Conservation (phyloP, 1,140 invertebrate genomes). For the Argopecten irradians region DNA sequence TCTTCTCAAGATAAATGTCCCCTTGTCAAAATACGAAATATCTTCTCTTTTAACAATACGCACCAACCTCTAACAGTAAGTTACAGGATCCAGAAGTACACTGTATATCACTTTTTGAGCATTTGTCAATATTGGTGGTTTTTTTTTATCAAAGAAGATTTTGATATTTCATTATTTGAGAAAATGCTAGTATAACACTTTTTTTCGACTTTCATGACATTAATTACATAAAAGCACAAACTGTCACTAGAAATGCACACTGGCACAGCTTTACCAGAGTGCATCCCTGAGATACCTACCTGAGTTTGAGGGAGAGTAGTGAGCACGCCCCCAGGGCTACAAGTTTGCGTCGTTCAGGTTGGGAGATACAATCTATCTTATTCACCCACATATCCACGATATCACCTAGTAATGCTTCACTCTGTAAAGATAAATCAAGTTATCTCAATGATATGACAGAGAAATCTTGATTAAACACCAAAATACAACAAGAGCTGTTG, state of each 20-base stretch:
- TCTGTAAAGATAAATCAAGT: constrained; percentile 28
- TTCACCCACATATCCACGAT: constrained; percentile 86
- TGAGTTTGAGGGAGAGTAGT: constrained; percentile 78
- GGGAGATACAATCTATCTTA: constrained; percentile 86
- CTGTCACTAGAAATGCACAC: background rate
- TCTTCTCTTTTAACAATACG: background rate
- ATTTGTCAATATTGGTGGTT: no score
- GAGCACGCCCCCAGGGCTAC: constrained; percentile 89
- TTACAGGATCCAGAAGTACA: no score
- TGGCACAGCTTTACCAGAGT: background rate
- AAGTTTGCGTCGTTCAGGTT: constrained; percentile 88
- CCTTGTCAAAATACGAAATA: background rate
- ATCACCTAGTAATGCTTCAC: constrained; percentile 35
- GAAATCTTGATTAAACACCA: background rate
- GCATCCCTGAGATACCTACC: constrained; percentile 61
- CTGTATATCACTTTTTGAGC: no score
- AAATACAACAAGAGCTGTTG: background rate
- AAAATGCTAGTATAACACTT: background rate
- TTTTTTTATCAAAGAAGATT: no score
- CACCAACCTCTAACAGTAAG: no score
- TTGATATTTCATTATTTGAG: no score
- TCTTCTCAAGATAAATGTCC: background rate
- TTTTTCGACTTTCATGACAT: background rate
- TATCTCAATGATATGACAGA: background rate
- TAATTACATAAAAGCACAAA: background rate